Evolutionary conservation across 2,113 vertebrate species (phyloP), one percentile per base, ranked within the genome.

Genomic region (Lepus timidus): DNA sequence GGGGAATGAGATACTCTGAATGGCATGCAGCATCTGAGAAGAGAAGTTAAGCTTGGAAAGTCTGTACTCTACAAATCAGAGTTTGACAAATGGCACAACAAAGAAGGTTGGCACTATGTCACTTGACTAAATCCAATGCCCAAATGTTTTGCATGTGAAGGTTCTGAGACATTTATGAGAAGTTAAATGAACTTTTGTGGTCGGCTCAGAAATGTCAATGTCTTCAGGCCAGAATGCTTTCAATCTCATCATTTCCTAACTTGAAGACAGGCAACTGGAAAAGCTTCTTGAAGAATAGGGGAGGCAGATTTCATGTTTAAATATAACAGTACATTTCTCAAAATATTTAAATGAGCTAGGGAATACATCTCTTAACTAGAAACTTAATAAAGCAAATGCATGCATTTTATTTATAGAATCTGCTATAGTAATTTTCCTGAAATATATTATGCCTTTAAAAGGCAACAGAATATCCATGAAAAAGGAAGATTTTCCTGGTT

Each of bases 281-380:
- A 97, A 92, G 85, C 95, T 88, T 90, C 94, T 93, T 89, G 90
- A 97, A 97, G 94, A 93, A 80, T 94, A 97, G 68, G 70, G 84
- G 85, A 96, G 93, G 93, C 95, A 88, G 71, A 98, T 97, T 97
- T 97, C 91, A 93, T 97, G 97, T 98, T 98, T 98, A 97, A 98
- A 97, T 84, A 78, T 90, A 98, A 97, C 92, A 97, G 95, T 88
- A 93, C 88, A 94, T 97, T 98, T 98, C 97, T 98, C 97, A 98
- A 98, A 98, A 98, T 98, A 97, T 96, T 98, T 98, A 97, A 98
- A 97, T 71, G 90, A 98, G 91, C 87, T 86, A 64, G 70, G 88
- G 92, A 97, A 98, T 98, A 98, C 98, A 98, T 98, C 97, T 98
- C 96, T 95, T 93, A 95, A 96, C 94, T 95, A 96, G 91, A 98